Conservation (phyloP, 23 tunicate genomes). For the Trididemnum clinides region DNA sequence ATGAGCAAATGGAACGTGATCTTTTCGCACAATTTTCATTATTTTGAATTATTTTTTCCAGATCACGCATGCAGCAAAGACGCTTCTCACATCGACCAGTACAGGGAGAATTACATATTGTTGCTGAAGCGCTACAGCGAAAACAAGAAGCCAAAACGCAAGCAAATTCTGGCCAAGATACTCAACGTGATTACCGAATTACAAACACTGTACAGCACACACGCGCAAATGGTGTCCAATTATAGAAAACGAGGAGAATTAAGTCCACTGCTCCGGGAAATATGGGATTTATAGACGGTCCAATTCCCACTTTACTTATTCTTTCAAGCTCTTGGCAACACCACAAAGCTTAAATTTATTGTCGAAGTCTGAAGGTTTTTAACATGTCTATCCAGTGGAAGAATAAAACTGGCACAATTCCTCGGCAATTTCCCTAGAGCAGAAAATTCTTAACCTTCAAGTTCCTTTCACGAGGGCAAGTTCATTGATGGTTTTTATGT, state of each 20-base stretch:
- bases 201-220: conserved; percentile 57
- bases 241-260: conserved; percentile 56
- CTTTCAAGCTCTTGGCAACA: too few species aligned
- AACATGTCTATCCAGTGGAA: too few species aligned
- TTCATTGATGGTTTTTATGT: too few species aligned
- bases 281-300: conserved; percentile 90
- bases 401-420: too few species aligned
- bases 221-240: conserved; percentile 55
- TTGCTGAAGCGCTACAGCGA: conserved; percentile 59
- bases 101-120: conserved; percentile 51
- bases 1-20: too few species aligned
- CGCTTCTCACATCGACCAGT: conserved; percentile 46
- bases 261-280: conserved; percentile 74
- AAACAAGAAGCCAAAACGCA: conserved; percentile 38
- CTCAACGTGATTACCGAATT: conserved; percentile 57
- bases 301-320: too few species aligned
- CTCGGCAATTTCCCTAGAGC: too few species aligned
- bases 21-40: too few species aligned
- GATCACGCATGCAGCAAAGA: conserved; percentile 60
- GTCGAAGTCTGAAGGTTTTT: too few species aligned
- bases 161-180: conserved; percentile 61
- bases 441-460: too few species aligned
- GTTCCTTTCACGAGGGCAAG: too few species aligned
- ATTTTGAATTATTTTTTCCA: conserved; percentile 5
- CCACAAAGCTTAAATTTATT: too few species aligned